Evolutionary conservation across 2,797 vertebrate species (phyloP).

Genomic region (Aldrovandia affinis): DNA sequence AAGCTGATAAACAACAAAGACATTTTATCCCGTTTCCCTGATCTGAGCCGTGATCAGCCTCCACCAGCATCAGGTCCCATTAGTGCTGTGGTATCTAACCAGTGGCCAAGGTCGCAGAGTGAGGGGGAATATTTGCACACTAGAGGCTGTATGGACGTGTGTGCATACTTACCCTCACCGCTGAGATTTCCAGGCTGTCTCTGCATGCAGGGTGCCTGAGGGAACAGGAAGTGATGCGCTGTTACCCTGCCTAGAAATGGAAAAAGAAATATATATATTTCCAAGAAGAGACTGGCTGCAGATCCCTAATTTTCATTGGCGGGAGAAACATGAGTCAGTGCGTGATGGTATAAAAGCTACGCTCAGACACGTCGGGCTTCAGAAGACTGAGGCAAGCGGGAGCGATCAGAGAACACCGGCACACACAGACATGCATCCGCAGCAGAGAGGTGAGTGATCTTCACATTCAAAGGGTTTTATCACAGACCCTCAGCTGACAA

Average conservation of each 20-base stretch:
- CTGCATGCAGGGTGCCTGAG: constrained; percentile 35
- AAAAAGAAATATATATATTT: neutral
- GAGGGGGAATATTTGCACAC: neutral
- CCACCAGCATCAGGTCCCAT: too few species aligned
- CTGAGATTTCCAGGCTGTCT: constrained; percentile 25
- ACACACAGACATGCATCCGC: neutral
- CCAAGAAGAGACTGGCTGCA: constrained; percentile 3
- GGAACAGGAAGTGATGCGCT: constrained; percentile 44
- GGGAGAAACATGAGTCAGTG: constrained; percentile 25
- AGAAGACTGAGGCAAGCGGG: neutral
- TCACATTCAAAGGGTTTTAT: neutral
- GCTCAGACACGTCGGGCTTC: neutral
- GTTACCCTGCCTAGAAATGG: neutral
- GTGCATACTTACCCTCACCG: constrained; percentile 29
- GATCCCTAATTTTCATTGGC: constrained; percentile 39
- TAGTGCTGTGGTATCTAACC: too few species aligned
- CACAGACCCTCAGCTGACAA: neutral
- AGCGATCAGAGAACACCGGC: neutral
- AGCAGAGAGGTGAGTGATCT: constrained; percentile 9
- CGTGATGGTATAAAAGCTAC: constrained; percentile 9
- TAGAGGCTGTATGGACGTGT: neutral
- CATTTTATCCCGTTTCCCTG: too few species aligned
- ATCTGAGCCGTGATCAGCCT: too few species aligned
- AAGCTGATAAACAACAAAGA: too few species aligned
- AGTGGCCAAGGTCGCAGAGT: neutral